Base-by-base conservation (phyloP, 2,888 invertebrate genomes). In the Eupithecia tripunctaria region DNA sequence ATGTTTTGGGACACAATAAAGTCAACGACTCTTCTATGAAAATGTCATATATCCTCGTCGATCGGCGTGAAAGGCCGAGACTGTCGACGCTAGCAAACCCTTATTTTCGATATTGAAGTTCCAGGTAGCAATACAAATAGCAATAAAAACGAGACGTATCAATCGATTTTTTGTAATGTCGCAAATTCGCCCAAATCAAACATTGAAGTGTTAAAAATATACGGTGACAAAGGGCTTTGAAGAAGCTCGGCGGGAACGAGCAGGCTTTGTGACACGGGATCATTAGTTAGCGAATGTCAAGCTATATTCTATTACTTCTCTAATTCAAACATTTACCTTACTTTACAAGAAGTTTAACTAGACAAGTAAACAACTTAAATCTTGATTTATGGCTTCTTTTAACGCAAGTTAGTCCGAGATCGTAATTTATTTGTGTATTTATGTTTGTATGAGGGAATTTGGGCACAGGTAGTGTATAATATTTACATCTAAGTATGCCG, bases 111-210 rank as follows among this genome's bases (percentile, higher is more conserved):
- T 69, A 79, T 75, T 89, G 88, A 88, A 85, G 85, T 82, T 81
- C 87, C 94, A 94, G 94, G 94, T 94, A 94, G 92, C 86, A 88
- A 91, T 87, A 88, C 92, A 92, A 93, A 93, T 91, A 93, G 87
- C 87, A 85, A 91, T 91, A 93, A 93, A 93, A 92, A 92, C 90
- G 90, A 89, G 86, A 94, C 87, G 86, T 93, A 88, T 94, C 93
- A 93, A 94, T 94, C 89, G 91, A 84, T 86, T 91, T 92, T 88
- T 91, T 84, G 80, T 81, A 82, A 87, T 89, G 89, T 89, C 89
- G 86, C 88, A 88, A 90, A 90, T 92, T 93, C 93, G 89, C 91
- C 90, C 92, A 93, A 92, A 94, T 94, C 93, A 93, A 93, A 94
- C 87, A 92, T 89, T 91, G 93, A 91, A 93, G 94, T 94, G 94